Conservation (phyloP, 1,140 invertebrate species). For the Paraescarpia echinospica region DNA sequence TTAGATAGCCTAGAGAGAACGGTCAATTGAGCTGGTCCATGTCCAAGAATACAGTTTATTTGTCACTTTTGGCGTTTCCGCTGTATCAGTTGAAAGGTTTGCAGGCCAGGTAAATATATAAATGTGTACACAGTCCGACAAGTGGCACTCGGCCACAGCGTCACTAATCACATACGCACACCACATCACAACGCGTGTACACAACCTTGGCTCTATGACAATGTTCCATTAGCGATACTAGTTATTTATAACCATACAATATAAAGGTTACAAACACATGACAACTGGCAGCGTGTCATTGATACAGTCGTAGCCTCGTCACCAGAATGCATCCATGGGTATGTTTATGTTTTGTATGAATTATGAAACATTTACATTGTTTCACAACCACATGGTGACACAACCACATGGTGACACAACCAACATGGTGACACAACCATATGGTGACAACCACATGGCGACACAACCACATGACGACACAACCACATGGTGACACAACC, state of each 20-base stretch:
- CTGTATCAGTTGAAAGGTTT: background rate
- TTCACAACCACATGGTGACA: background rate
- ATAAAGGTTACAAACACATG: background rate
- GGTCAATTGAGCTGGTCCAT: no score
- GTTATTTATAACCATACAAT: background rate
- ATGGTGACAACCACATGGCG: background rate
- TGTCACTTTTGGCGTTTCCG: background rate
- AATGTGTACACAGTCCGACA: background rate
- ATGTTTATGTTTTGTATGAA: background rate
- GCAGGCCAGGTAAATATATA: background rate
- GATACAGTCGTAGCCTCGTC: background rate
- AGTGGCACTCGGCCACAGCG: background rate
- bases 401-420: background rate
- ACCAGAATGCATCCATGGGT: background rate
- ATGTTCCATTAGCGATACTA: background rate
- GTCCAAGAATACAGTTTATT: background rate
- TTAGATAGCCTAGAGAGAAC: background rate
- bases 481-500: no score
- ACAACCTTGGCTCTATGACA: background rate
- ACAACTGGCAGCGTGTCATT: background rate
- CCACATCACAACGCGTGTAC: background rate
- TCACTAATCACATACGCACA: background rate
- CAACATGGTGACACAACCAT: background rate
- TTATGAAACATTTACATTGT: background rate
- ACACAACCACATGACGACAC: no score